These are phyloP conservation scores for Temnothorax unifasciatus DNA, from an alignment of 2,888 invertebrate genomes.

Conservation along the genomic window DNA sequence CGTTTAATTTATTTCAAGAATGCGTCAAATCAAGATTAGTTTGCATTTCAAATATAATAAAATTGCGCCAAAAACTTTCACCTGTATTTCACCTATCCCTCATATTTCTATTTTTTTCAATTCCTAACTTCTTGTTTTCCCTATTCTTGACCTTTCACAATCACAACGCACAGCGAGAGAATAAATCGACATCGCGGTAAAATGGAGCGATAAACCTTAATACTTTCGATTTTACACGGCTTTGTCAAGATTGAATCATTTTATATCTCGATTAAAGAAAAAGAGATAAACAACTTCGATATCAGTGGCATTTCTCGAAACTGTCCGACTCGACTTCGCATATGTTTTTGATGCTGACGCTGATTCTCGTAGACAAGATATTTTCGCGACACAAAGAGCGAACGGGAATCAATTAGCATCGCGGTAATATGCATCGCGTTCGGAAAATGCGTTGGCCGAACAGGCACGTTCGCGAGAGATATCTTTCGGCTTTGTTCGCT, in stretches of 20 bases:
- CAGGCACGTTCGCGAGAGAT: slow-evolving; percentile 63
- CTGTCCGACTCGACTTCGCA: background rate
- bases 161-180: background rate
- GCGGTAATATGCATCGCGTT: slow-evolving; percentile 52
- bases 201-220: background rate
- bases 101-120: background rate
- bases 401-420: slow-evolving; percentile 12
- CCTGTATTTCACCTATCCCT: background rate
- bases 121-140: background rate
- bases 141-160: background rate
- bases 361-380: background rate
- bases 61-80: background rate
- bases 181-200: background rate
- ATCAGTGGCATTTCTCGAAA: background rate
- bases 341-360: too few relatives aligned
- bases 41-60: background rate
- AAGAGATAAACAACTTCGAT: background rate
- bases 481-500: slow-evolving; percentile 63
- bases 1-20: background rate
- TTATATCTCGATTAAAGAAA: background rate
- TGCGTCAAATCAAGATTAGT: background rate
- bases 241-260: background rate
- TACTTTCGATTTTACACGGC: background rate
- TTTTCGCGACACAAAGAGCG: background rate
- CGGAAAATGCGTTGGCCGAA: slow-evolving; percentile 65